These are phyloP conservation scores for Botrylloides violaceus DNA, from an alignment of 23 tunicate species.

Conservation along the genomic window DNA sequence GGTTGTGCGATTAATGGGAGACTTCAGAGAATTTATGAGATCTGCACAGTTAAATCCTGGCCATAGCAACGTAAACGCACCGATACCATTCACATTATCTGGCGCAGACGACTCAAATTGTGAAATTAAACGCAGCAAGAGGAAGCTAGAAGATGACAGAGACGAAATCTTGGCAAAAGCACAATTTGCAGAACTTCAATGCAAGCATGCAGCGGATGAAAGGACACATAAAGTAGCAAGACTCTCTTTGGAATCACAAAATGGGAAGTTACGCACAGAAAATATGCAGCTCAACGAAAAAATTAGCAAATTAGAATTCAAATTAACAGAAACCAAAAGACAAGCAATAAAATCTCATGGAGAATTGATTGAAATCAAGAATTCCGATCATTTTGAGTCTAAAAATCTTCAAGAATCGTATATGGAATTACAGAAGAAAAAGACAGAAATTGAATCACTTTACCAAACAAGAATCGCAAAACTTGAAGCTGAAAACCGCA, in stretches of 20 bases:
- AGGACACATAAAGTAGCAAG: slow-evolving; percentile 42
- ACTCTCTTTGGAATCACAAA: slow-evolving; percentile 29
- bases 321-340: background rate
- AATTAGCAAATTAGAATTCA: background rate
- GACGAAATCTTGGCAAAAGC: slow-evolving; percentile 11
- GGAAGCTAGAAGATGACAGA: background rate
- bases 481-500: background rate
- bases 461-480: background rate
- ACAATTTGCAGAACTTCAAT: slow-evolving; percentile 28
- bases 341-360: slow-evolving; percentile 18
- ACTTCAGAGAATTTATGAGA: slow-evolving; percentile 2
- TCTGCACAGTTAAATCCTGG: background rate
- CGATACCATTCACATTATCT: slow-evolving; percentile 5
- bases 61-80: background rate
- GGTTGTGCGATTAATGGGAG: slow-evolving; percentile 13
- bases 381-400: background rate
- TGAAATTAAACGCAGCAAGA: background rate
- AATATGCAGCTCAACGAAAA: slow-evolving; percentile 18
- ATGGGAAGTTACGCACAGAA: slow-evolving; percentile 21
- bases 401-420: slow-evolving; percentile 14
- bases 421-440: background rate
- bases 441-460: background rate
- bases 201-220: slow-evolving; percentile 32
- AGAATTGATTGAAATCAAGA: slow-evolving; percentile 1
- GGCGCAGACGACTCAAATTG: background rate